A percentile compares a stretch with the other conserved stretches of the same genome.
Evolutionary conservation across 2,797 vertebrate genomes (phyloP).

Genomic region (Mormyrops attenuatus): DNA sequence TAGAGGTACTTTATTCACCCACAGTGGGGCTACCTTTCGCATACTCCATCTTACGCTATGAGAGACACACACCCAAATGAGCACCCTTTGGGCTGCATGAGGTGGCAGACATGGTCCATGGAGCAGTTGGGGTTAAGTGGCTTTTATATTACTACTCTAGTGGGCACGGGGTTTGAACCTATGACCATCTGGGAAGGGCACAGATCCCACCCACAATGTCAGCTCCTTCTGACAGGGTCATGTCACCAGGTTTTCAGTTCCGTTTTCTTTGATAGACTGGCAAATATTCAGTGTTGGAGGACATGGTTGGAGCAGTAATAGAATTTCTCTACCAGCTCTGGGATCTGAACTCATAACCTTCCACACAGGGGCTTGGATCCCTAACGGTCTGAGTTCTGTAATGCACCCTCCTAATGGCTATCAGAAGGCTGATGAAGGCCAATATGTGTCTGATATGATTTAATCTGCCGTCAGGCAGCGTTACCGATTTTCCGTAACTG

Average conservation of each 20-base stretch:
- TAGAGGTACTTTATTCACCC: neutral
- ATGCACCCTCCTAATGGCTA: neutral
- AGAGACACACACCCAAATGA: neutral
- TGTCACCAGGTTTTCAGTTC: neutral
- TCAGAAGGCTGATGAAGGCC: neutral
- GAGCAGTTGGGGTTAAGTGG: neutral
- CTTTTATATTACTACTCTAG: neutral
- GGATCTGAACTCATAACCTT: neutral
- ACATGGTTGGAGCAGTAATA: neutral
- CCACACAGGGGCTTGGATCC: neutral
- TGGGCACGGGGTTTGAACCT: neutral
- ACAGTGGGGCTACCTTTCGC: neutral
- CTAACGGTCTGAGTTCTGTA: neutral
- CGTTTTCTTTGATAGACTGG: neutral
- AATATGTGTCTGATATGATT: neutral
- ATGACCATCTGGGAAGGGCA: neutral
- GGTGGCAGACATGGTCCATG: neutral
- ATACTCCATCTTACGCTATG: neutral
- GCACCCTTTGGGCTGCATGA: neutral
- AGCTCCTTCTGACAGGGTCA: neutral
- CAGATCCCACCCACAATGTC: neutral
- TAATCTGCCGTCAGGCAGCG: neutral
- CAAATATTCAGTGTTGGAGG: neutral
- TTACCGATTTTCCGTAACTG: neutral
- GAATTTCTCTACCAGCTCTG: neutral